Evolutionary conservation across 1,140 invertebrate species (phyloP).

Genomic region (Calliphora vicina): DNA sequence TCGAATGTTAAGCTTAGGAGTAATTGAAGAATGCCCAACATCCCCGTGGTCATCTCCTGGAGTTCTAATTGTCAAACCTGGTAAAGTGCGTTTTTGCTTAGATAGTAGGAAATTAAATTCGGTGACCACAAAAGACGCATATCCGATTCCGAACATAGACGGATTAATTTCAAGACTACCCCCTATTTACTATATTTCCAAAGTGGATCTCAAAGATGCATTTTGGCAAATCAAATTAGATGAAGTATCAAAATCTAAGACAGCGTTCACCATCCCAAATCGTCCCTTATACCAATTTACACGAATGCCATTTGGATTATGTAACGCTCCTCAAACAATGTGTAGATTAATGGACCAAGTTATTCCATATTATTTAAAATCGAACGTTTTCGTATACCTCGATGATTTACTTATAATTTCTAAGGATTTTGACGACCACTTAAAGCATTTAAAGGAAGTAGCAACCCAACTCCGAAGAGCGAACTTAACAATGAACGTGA

Average conservation of each 20-base stretch:
- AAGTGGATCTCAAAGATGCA: no score
- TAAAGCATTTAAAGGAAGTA: constrained; percentile 22
- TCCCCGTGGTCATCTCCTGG: not conserved
- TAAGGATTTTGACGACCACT: not conserved
- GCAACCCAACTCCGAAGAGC: not conserved
- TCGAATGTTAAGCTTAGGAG: not conserved
- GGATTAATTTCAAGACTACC: no score
- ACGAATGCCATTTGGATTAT: constrained; percentile 31
- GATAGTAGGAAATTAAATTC: not conserved
- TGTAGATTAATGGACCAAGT: constrained; percentile 33
- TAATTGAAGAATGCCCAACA: constrained; percentile 2
- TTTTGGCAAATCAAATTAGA: no score
- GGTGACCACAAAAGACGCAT: not conserved
- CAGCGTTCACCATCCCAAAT: not conserved
- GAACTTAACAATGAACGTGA: constrained; percentile 33
- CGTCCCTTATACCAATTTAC: not conserved
- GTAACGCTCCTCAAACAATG: constrained; percentile 35
- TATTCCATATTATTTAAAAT: not conserved
- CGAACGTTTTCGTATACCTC: not conserved
- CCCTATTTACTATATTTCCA: no score
- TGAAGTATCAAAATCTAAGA: not conserved
- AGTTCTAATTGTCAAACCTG: not conserved
- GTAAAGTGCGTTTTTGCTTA: not conserved
- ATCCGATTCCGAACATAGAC: no score
- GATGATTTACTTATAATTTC: not conserved